Evolutionary conservation across 2,888 invertebrate genomes (phyloP).

Genomic region (Conistra vaccinii): DNA sequence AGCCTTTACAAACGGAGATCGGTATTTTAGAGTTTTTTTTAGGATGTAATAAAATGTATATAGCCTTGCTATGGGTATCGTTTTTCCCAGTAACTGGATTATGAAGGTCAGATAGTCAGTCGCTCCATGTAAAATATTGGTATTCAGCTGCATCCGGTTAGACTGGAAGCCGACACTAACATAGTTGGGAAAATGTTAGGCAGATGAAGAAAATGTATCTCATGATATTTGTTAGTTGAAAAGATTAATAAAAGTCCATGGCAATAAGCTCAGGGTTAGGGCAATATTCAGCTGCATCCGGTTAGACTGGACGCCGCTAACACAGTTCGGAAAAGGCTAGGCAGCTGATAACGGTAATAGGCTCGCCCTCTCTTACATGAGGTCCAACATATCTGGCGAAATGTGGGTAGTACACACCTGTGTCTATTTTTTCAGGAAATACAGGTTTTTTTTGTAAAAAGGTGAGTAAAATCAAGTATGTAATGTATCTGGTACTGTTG

Average conservation of each 20-base stretch:
- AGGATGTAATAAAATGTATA: constrained; percentile 14
- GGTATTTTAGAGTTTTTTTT: constrained; percentile 39
- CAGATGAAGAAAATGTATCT: no score
- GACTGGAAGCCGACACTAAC: no score
- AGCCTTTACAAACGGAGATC: constrained; percentile 48
- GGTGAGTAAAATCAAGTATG: not conserved
- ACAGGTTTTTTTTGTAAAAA: not conserved
- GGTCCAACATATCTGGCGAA: not conserved
- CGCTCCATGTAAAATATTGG: no score
- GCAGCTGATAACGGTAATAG: not conserved
- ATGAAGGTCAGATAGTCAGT: not conserved
- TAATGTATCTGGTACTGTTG: not conserved
- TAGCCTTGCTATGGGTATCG: no score
- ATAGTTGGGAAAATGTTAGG: no score
- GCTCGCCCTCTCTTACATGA: not conserved
- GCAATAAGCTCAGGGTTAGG: not conserved
- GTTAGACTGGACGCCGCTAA: not conserved
- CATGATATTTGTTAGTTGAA: not conserved
- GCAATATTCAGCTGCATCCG: not conserved
- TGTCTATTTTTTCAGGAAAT: not conserved
- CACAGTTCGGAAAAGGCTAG: not conserved
- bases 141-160: no score
- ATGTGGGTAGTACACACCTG: not conserved
- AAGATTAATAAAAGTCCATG: not conserved
- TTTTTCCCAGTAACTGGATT: not conserved